Percentiles rank a stretch among this genome's conserved stretches.
Evolutionary conservation across 2,888 invertebrate species (phyloP).

Genomic region (Sphaerophoria taeniata): DNA sequence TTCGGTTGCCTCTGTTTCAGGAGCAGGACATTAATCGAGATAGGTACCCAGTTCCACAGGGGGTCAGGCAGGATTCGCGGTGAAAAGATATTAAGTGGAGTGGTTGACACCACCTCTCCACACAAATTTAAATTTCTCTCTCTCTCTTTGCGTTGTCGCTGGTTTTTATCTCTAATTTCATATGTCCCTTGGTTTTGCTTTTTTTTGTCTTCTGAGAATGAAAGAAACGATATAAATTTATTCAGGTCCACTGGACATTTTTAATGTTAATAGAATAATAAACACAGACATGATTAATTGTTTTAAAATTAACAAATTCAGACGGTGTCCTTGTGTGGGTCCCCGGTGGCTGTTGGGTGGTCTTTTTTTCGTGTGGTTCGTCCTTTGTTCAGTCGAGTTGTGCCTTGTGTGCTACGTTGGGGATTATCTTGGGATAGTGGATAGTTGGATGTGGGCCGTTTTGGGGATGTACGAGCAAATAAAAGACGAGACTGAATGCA

Average conservation of each 20-base stretch:
- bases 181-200: constrained; percentile 38
- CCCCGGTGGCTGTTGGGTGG: constrained; percentile 3
- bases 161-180: constrained; percentile 48
- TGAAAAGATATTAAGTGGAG: too few relatives aligned
- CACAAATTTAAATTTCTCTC: neutral
- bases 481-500: constrained; percentile 18
- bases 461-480: neutral
- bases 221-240: constrained; percentile 61
- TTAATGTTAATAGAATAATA: constrained; percentile 73
- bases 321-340: constrained; percentile 34
- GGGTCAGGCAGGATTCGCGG: too few relatives aligned
- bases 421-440: constrained; percentile 18
- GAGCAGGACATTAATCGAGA: constrained; percentile 38
- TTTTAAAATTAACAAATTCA: constrained; percentile 71
- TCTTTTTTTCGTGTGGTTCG: neutral
- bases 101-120: too few relatives aligned
- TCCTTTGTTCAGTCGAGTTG: neutral
- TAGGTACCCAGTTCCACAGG: too few relatives aligned
- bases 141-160: constrained; percentile 20
- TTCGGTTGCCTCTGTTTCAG: constrained; percentile 4
- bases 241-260: constrained; percentile 69
- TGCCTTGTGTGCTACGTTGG: constrained; percentile 6
- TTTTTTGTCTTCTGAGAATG: constrained; percentile 13
- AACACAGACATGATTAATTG: constrained; percentile 74
- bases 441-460: neutral